Base-by-base conservation (phyloP, 2,888 invertebrate species). In the Atrina japonica region DNA sequence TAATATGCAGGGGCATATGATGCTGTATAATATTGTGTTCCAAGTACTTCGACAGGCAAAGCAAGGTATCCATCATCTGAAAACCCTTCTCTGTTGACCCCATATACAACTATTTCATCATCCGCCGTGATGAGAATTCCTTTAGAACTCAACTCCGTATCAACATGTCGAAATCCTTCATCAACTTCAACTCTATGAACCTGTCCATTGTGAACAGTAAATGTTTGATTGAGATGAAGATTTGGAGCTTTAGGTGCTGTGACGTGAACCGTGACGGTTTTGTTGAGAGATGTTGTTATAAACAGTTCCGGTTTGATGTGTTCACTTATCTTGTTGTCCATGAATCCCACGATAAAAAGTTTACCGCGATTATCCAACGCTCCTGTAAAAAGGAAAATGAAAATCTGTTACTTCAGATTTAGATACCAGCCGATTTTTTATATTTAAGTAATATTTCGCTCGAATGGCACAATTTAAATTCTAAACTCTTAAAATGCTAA, bases 61-160 rank as follows among this genome's bases (percentile, higher is more conserved):
- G 70, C 75, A 0, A 78, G 60, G 64, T 70, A 80, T 7, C 76
- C 82, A 49, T 82, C 82, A 53, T 78, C 75, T 9, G 82, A 80
- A 40, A 75, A 73, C 5, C 16, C 52, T 53, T 77, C 80, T 9
- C 61, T 60, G 65, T 80, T 80, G 1, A 74, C 67, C 3, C 76
- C 75, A 35, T 78, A 78, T 1, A 80, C 78, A 6, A 77, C 70
- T 1, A 80, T 71, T 27, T 78, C 78, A 9, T 76, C 66, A 21
- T 66, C 65, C 21, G 80, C 71, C 70, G 65, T 25, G 2, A 72
- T 58, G 21, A n/a, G 21, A 18, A 58, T 58, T 2, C 40, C 58
- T 40, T 58, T 58, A 41, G 35, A 21, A 18, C 18, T 40, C 21
- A 40, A 9, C 21, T 58, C 58, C 9, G 58, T 58, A 21, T 40